Base-by-base conservation (phyloP, 2,797 vertebrate species). In the Eulemur coronatus region DNA sequence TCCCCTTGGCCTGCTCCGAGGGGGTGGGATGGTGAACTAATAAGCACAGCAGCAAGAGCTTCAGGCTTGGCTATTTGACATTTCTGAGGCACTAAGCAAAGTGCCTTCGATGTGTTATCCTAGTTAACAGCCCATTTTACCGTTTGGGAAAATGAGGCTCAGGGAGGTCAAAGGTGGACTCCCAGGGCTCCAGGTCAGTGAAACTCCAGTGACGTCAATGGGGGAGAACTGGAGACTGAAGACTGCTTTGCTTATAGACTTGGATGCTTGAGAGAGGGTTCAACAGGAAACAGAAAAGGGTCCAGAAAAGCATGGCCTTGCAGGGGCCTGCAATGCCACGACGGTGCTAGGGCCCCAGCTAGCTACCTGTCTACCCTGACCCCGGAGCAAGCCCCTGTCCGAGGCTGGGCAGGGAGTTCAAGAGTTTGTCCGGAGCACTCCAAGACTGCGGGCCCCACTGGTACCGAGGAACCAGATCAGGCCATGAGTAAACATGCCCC, bases 241-340 rank as follows among this genome's bases (percentile, higher is more conserved):
- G 38, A 15, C 18, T 9, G 24, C 65, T 61, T 63, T 94, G 46
- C 61, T 91, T 72, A 10, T 48, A 52, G 55, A 65, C 1, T 17
- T 89, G 38, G 46, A n/a, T 17, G 20, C 17, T 20, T 35, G 20
- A 79, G 41, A 57, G 2, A 13, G 6, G 55, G 10, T 9, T 89
- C 48, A 2, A 30, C 15, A 67, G 65, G 67, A 69, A 63, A 14
- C 35, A 28, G 79, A 41, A 84, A 70, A 35, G 41, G 52, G 2
- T n/a, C 8, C 46, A 43, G 43, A 46, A 67, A 35, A 55, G 24
- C 4, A 1, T 75, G 79, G 10, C 41, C n/a, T 24, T 35, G 59
- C 5, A 63, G 8, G 41, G n/a, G 4, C n/a, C 12, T 35, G 18
- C 7, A 2, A 9, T 35, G 69, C 24, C 5, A 0, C 41, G 18